Conservation (phyloP, 23 tunicate genomes). For the Halocynthia aurantium region DNA sequence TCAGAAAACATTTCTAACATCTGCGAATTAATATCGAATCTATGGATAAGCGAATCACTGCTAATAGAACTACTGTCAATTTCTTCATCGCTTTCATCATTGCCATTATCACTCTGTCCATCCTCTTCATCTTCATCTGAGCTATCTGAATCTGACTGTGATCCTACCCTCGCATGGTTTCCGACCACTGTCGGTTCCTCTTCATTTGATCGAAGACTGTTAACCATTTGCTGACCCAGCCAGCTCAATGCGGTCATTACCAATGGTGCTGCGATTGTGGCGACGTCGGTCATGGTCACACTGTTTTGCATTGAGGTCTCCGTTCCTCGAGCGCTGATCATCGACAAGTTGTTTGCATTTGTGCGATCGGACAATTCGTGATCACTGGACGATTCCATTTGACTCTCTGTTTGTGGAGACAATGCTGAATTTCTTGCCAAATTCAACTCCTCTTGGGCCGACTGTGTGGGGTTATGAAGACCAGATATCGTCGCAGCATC, state of each 20-base stretch:
- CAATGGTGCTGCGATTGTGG: slow-evolving; percentile 2
- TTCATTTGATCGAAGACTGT: neutral
- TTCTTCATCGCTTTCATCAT: slow-evolving; percentile 1
- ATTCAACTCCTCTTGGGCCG: no score
- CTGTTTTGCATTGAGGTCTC: neutral
- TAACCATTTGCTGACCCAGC: neutral
- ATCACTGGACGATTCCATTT: no score
- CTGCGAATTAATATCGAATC: neutral
- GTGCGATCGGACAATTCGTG: no score
- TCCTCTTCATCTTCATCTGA: neutral
- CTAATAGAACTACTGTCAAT: neutral
- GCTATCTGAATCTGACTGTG: neutral
- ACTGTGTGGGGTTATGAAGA: no score
- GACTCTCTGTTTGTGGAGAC: no score
- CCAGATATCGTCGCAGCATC: no score
- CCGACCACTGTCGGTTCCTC: neutral
- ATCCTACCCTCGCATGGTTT: neutral
- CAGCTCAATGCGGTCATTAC: slow-evolving; percentile 1
- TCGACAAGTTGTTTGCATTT: no score
- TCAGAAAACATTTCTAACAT: slow-evolving; percentile 4
- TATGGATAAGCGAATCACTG: neutral
- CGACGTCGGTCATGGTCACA: neutral
- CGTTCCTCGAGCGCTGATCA: no score
- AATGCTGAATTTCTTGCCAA: no score
- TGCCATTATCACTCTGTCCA: neutral